These are phyloP conservation scores for Lytechinus pictus DNA, from an alignment of 35 echinoderm and acorn worm genomes.

Conservation along the genomic window DNA sequence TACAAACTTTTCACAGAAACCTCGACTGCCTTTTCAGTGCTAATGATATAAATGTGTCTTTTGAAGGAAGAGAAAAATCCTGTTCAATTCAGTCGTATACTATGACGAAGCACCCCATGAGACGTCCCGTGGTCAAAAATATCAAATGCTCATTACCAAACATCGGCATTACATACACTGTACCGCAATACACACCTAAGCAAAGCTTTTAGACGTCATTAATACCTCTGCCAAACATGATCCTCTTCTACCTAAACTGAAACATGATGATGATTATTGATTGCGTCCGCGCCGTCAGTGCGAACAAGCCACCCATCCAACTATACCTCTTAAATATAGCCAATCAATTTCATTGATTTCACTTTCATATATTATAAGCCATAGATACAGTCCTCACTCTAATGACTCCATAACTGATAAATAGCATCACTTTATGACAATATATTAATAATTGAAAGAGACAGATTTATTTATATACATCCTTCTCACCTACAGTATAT, in stretches of 20 bases:
- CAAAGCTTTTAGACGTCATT: slow-evolving; percentile 12
- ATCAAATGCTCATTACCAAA: not conserved
- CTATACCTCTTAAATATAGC: not conserved
- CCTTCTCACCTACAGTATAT: not conserved
- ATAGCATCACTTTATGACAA: not conserved
- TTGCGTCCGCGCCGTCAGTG: not conserved
- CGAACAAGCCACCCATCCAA: not conserved
- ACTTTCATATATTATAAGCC: not conserved
- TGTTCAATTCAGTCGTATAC: no score
- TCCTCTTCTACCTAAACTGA: not conserved
- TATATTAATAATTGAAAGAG: not conserved
- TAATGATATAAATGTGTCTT: no score
- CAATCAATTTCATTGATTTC: slow-evolving; percentile 13
- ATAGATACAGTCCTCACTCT: not conserved
- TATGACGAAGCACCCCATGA: no score
- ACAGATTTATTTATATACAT: not conserved
- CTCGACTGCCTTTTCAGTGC: no score
- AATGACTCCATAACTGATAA: not conserved
- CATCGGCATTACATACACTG: not conserved
- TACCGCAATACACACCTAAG: not conserved
- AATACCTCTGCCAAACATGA: not conserved
- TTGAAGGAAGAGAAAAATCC: no score
- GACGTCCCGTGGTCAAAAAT: not conserved
- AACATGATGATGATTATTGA: slow-evolving; percentile 4
- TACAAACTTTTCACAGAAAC: no score